These are phyloP conservation scores for Ophion costatus DNA, from an alignment of 2,888 invertebrate genomes.

Conservation along the genomic window DNA sequence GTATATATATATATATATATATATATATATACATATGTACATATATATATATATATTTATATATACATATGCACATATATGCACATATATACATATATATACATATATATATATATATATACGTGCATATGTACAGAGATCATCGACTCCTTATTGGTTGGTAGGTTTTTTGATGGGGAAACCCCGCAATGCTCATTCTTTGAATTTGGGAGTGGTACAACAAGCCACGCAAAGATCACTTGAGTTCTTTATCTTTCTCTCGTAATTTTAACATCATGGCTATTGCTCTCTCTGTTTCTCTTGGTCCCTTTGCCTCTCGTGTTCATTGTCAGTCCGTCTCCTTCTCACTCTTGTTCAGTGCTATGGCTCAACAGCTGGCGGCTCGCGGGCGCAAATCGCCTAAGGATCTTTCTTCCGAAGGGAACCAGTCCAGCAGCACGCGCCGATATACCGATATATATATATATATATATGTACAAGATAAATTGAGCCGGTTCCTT, in stretches of 20 bases:
- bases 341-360: conserved; percentile 25
- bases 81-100: no score
- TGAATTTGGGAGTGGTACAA: conserved; percentile 55
- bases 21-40: neutral
- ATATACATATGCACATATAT: neutral
- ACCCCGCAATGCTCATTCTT: conserved; percentile 43
- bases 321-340: neutral
- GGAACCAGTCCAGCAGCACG: conserved; percentile 64
- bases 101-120: neutral
- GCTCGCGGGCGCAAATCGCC: conserved; percentile 62
- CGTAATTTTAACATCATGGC: conserved; percentile 28
- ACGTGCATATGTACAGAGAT: conserved; percentile 22
- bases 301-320: neutral
- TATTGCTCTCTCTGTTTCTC: conserved; percentile 6
- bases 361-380: conserved; percentile 70
- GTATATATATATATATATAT: neutral
- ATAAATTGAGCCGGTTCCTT: conserved; percentile 62
- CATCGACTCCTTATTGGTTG: conserved; percentile 43
- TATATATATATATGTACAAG: conserved; percentile 23
- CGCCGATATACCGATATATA: conserved; percentile 54
- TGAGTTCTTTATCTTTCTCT: conserved; percentile 12
- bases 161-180: conserved; percentile 47
- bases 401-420: conserved; percentile 67
- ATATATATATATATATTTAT: neutral
- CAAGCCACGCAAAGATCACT: conserved; percentile 49